Conservation (phyloP, 2,113 vertebrate species). For the Pogona vitticeps region DNA sequence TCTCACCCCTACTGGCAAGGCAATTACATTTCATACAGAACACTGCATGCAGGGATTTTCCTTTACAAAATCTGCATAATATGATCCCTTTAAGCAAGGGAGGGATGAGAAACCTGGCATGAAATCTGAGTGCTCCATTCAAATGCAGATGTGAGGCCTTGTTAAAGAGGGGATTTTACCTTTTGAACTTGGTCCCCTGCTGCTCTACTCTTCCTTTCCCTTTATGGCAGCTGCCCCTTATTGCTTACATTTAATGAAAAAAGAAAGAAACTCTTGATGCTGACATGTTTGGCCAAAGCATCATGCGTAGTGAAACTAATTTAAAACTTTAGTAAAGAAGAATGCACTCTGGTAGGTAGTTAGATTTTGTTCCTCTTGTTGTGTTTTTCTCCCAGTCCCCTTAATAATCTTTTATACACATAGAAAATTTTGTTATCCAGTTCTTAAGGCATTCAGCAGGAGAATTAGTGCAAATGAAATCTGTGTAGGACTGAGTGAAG, state of each 20-base stretch:
- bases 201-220: not conserved
- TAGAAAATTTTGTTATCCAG: slow-evolving; percentile 23
- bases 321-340: not conserved
- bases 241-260: not conserved
- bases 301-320: not conserved
- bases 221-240: slow-evolving; percentile 6
- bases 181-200: slow-evolving; percentile 1
- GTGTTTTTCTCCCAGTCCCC: not conserved
- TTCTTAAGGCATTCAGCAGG: not conserved
- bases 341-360: not conserved
- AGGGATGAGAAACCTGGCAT: slow-evolving; percentile 10
- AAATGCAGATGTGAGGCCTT: not conserved
- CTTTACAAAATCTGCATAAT: not conserved
- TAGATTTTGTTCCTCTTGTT: not conserved
- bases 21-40: slow-evolving; percentile 5
- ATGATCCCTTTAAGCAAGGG: not conserved
- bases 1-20: not conserved
- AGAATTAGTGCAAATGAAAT: not conserved
- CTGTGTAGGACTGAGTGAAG: not conserved
- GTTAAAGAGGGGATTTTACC: slow-evolving; percentile 9
- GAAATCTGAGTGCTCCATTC: not conserved
- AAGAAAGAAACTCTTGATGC: not conserved
- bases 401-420: not conserved
- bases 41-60: not conserved
- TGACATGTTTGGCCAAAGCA: not conserved